These are phyloP conservation scores for Drosophila mayaguana DNA, from an alignment of 2,888 invertebrate genomes.

Conservation along the genomic window DNA sequence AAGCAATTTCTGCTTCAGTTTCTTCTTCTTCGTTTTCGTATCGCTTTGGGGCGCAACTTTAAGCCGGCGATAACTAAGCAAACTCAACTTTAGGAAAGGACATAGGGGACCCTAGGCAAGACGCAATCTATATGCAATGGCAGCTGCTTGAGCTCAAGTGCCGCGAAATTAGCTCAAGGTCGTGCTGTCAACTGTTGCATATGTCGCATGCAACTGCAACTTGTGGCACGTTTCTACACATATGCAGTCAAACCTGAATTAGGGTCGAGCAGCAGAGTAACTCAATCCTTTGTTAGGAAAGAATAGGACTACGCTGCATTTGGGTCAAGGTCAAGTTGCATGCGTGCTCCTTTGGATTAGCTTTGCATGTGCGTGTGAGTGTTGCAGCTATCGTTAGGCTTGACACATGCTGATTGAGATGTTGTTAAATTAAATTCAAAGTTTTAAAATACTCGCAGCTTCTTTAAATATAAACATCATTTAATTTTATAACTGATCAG, in stretches of 20 bases:
- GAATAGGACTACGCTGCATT: slow-evolving; percentile 35
- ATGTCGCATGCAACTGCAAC: slow-evolving; percentile 54
- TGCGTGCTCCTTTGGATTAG: slow-evolving; percentile 10
- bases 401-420: slow-evolving; percentile 48
- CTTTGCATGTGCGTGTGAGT: slow-evolving; percentile 17
- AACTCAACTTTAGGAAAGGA: slow-evolving; percentile 19
- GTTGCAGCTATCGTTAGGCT: slow-evolving; percentile 19
- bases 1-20: slow-evolving; percentile 51
- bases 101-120: slow-evolving; percentile 11
- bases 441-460: not conserved
- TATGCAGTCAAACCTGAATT: slow-evolving; percentile 35
- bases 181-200: slow-evolving; percentile 57
- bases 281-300: slow-evolving; percentile 34
- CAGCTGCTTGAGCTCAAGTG: slow-evolving; percentile 36
- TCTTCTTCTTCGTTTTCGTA: too few species aligned
- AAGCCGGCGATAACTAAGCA: slow-evolving; percentile 33
- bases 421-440: too few species aligned
- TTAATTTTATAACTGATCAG: not conserved
- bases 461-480: not conserved
- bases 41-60: slow-evolving; percentile 23
- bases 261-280: slow-evolving; percentile 34
- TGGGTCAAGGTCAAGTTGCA: slow-evolving; percentile 70
- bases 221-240: slow-evolving; percentile 49
- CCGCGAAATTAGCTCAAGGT: slow-evolving; percentile 64
- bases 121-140: not conserved